Base-by-base conservation (phyloP, 2,888 invertebrate genomes). In the Zaprionus lineosus region DNA sequence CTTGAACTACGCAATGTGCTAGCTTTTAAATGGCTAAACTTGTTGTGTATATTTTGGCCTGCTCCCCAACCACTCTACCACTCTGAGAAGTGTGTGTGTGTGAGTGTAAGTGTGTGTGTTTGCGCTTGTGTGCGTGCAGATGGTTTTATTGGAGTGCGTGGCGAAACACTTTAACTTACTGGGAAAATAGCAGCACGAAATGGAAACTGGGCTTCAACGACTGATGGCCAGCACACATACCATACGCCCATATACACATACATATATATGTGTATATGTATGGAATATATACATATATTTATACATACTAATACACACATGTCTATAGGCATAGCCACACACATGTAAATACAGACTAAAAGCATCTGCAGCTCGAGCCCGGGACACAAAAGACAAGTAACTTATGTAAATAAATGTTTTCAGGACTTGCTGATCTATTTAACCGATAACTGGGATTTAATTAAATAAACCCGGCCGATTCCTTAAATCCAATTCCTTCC, bases 81-180 rank as follows among this genome's bases (percentile, higher is more conserved):
- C n/a, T n/a, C n/a, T n/a, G n/a, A n/a, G n/a, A n/a, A n/a, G 18
- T 18, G 29, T 40, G 12, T n/a, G 34, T 34, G 14, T 18, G 33
- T 59, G 56, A n/a, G n/a, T n/a, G n/a, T n/a, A n/a, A n/a, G n/a
- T n/a, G n/a, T n/a, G n/a, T n/a, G n/a, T n/a, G n/a, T n/a, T n/a
- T n/a, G n/a, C n/a, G n/a, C n/a, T n/a, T 51, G 48, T 63, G 66
- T 72, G 79, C 76, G 81, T 74, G 86, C 66, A 68, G 65, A 76
- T 77, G 70, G 70, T 84, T 85, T 77, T 85, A 85, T 85, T 81
- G 84, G 65, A 83, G 84, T 85, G 85, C 84, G 81, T 83, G 81
- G 86, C 68, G 59, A 81, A 85, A 84, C 84, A 86, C 81, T 86
- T 81, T 65, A 85, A 70, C 81, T 84, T 73, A 41, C 61, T 57